Conservation (phyloP, 2,888 invertebrate genomes). For the Chymomyza procnemis region DNA sequence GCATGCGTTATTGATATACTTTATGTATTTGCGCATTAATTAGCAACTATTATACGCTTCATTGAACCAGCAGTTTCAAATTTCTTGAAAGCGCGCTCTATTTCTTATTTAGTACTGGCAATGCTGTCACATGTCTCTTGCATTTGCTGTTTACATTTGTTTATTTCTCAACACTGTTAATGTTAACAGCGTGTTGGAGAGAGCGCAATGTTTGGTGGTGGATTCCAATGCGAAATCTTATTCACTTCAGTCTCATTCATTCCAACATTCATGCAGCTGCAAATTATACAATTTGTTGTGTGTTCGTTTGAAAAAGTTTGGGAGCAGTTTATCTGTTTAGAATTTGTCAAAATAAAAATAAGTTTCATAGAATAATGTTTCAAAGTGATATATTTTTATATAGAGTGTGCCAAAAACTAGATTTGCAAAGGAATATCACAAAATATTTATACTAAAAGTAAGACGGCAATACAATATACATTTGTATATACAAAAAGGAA, state of each 20-base stretch:
- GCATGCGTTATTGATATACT: background rate
- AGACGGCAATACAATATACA: background rate
- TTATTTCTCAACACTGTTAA: conserved; percentile 3
- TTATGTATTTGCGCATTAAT: background rate
- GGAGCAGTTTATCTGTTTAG: conserved; percentile 7
- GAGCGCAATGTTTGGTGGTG: conserved; percentile 42
- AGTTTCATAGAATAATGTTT: conserved; percentile 6
- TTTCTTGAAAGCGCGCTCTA: background rate
- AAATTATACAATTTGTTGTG: conserved; percentile 62
- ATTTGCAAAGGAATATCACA: background rate
- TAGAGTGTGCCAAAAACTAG: conserved; percentile 7
- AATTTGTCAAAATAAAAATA: conserved; percentile 50
- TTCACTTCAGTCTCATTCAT: conserved; percentile 36
- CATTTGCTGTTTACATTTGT: conserved; percentile 24
- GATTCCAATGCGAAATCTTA: conserved; percentile 53
- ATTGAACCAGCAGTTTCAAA: conserved; percentile 13
- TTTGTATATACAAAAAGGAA: background rate
- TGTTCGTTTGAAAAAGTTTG: conserved; percentile 33
- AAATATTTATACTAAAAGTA: conserved; percentile 2
- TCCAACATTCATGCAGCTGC: conserved; percentile 30
- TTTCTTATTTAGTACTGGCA: conserved; percentile 39
- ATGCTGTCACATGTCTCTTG: conserved; percentile 30
- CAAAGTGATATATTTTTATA: conserved; percentile 29
- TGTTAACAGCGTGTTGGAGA: background rate
- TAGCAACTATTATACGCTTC: background rate